These are phyloP conservation scores for Noctuana brunneofusca DNA, from an alignment of 2,888 invertebrate species.

Conservation along the genomic window DNA sequence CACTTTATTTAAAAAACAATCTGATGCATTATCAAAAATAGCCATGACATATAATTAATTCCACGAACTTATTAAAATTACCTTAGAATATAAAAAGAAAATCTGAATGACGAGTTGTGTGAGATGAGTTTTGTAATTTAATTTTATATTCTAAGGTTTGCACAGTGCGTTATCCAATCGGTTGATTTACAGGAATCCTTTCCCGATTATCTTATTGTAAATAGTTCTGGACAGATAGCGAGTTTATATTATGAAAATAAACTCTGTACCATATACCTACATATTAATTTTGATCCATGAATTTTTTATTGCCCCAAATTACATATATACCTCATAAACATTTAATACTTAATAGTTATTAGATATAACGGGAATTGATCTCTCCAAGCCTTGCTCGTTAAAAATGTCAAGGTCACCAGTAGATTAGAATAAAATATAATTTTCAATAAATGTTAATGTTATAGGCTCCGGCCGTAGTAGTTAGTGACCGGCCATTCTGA, in stretches of 20 bases:
- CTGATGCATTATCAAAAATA: too few species aligned
- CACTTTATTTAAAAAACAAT: too few species aligned
- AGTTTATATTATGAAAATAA: constrained; percentile 77
- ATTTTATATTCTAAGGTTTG: constrained; percentile 7
- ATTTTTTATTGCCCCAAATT: neutral
- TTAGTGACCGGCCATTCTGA: too few species aligned
- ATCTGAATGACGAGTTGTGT: too few species aligned
- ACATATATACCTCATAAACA: neutral
- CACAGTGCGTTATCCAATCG: neutral
- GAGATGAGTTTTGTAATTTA: neutral
- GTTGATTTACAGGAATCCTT: constrained; percentile 42
- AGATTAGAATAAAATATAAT: neutral
- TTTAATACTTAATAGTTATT: neutral
- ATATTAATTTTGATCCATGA: neutral
- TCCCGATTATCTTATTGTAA: constrained; percentile 60
- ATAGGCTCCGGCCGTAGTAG: too few species aligned
- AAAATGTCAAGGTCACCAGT: neutral
- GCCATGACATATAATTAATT: too few species aligned
- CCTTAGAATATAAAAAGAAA: neutral
- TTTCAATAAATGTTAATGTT: neutral
- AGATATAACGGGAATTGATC: neutral
- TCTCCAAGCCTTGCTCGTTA: neutral
- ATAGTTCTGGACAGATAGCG: constrained; percentile 70
- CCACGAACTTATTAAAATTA: too few species aligned
- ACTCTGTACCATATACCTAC: constrained; percentile 76